Evolutionary conservation across 2,797 vertebrate species (phyloP), one percentile per base, ranked within the genome.

Genomic region (Pempheris klunzingeri): DNA sequence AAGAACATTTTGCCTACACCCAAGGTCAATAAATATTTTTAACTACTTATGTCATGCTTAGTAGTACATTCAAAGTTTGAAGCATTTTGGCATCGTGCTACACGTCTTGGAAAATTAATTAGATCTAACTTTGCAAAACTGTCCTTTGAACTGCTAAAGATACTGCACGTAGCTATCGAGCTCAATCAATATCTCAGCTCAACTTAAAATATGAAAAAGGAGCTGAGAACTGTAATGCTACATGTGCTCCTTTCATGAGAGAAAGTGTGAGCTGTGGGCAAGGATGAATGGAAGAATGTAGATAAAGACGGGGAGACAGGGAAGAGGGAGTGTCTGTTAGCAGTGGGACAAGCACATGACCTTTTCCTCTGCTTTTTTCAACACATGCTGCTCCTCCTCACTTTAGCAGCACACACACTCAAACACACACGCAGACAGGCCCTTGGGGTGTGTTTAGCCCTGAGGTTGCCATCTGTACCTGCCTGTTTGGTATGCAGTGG

Each of bases 401-500:
- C 74, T 81, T 77, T 54, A 50, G 53, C 52, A 18, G 18, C 67
- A 34, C 59, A 58, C 28, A 77, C 59, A 64, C 58, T 66, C 22
- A 75, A 68, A 79, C 75, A 65, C 58, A 52, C 49, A 52, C 18
- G 22, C 81, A 61, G 6, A 76, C 66, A 62, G 60, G 74, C 82
- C 88, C 87, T 80, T 49, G 14, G 90, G 90, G 87, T 90, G 85
- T 87, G 83, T 87, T 88, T 87, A 87, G 88, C 90, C 81, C 80
- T 82, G 80, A 90, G 87, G 90, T 88, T 83, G 80, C 90, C 92
- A 92, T 94, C 92, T 94, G 90, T 89, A 91, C 88, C 78, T 90
- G 81, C 80, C 90, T 92, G 87, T 74, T 92, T 92, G 89, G 85
- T 90, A 90, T 91, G 87, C 89, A 85, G 71, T 64, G 67, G 52